Conservation (phyloP, 2,113 vertebrate species). For the Salvelinus namaycush region DNA sequence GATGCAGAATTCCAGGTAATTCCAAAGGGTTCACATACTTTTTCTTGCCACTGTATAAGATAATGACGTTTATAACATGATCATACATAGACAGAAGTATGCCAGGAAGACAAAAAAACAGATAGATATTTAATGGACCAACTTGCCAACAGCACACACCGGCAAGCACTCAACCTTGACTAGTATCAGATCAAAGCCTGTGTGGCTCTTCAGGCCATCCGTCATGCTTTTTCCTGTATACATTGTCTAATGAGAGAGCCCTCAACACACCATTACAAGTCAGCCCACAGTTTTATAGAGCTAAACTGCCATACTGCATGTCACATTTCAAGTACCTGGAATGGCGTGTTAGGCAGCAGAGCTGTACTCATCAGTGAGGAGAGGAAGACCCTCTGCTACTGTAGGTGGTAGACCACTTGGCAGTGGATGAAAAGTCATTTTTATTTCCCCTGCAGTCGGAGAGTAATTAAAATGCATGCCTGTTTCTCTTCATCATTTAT, state of each 20-base stretch:
- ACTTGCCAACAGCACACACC: background rate
- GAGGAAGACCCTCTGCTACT: constrained; percentile 45
- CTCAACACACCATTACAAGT: constrained; percentile 10
- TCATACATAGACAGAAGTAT: background rate
- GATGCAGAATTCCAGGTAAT: too few relatives aligned
- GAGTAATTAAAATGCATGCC: constrained; percentile 76
- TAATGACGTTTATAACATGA: too few relatives aligned
- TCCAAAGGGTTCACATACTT: too few relatives aligned
- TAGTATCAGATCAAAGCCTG: constrained; percentile 31
- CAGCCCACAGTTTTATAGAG: constrained; percentile 1
- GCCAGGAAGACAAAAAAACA: too few relatives aligned
- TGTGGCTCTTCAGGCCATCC: constrained; percentile 17
- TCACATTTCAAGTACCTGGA: constrained; percentile 30
- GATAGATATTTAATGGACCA: background rate
- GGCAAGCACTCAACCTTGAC: constrained; percentile 39
- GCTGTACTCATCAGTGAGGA: constrained; percentile 32
- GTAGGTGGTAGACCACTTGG: constrained; percentile 68
- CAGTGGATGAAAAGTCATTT: constrained; percentile 71
- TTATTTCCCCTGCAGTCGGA: constrained; percentile 62
- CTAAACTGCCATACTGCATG: constrained; percentile 24
- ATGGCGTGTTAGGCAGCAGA: constrained; percentile 33
- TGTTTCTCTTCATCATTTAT: constrained; percentile 74
- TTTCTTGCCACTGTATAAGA: too few relatives aligned
- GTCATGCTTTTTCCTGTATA: constrained; percentile 26
- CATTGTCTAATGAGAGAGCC: constrained; percentile 23